Conservation (phyloP, 2,797 vertebrate genomes). For the Rhinatrema bivittatum region DNA sequence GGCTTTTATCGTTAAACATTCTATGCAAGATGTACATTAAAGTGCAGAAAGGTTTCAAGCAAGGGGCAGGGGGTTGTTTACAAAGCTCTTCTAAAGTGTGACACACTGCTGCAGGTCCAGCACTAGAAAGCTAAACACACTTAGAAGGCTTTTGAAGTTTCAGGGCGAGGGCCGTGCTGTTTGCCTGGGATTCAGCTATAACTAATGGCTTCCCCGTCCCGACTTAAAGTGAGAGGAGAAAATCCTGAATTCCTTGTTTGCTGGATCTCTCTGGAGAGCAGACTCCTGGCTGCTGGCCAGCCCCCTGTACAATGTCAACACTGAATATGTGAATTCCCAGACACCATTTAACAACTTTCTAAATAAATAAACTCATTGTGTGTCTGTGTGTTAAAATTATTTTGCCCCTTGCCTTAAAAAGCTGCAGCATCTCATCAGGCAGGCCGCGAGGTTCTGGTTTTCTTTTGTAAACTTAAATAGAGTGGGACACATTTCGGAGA, state of each 20-base stretch:
- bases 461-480: conserved; percentile 49
- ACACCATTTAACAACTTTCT: conserved; percentile 91
- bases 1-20: too few species aligned
- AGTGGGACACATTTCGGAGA: conserved; percentile 9
- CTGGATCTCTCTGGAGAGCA: conserved; percentile 59
- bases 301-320: conserved; percentile 89
- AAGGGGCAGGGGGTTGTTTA: conserved; percentile 62
- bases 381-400: conserved; percentile 78
- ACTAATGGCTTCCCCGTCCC: conserved; percentile 73
- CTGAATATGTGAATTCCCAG: conserved; percentile 98
- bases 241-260: conserved; percentile 59
- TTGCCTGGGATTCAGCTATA: conserved; percentile 60
- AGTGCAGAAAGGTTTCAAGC: conserved; percentile 53
- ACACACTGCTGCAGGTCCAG: conserved; percentile 58
- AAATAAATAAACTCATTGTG: conserved; percentile 93
- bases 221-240: conserved; percentile 60
- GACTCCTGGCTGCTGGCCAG: conserved; percentile 73
- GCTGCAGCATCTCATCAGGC: conserved; percentile 56
- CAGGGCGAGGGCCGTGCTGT: conserved; percentile 47
- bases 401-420: conserved; percentile 65
- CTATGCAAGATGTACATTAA: too few species aligned
- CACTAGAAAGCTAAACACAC: conserved; percentile 66
- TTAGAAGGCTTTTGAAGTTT: conserved; percentile 64
- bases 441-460: conserved; percentile 39
- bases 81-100: conserved; percentile 62